A percentile compares a stretch with the other conserved stretches of the same genome.
Evolutionary conservation across 2,888 invertebrate genomes (phyloP).

Genomic region (Lasioglossum vierecki): DNA sequence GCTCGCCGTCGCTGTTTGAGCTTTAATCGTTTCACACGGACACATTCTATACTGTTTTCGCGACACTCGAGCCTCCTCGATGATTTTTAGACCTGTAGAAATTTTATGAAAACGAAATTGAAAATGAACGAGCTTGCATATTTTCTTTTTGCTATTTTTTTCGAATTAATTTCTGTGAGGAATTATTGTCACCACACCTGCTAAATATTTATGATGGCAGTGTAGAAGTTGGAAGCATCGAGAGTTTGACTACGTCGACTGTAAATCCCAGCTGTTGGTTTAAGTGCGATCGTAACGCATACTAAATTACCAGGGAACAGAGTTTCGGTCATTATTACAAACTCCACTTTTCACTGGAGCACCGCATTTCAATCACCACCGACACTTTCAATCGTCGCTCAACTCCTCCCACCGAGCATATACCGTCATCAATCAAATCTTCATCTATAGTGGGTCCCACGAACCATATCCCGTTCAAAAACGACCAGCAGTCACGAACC

Average conservation of each 20-base stretch:
- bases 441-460: conserved; percentile 5
- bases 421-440: conserved; percentile 44
- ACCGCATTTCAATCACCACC: conserved; percentile 32
- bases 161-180: fast-evolving
- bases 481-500: conserved; percentile 15
- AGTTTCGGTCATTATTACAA: conserved; percentile 39
- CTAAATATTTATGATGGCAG: neutral
- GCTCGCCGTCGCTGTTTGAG: neutral
- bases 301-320: conserved; percentile 26
- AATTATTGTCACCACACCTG: neutral
- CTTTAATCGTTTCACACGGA: neutral
- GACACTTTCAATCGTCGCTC: conserved; percentile 41
- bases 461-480: conserved; percentile 24
- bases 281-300: conserved; percentile 2
- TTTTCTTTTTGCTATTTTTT: neutral
- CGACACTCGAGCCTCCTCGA: neutral
- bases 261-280: conserved; percentile 12
- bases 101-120: neutral
- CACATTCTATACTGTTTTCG: neutral
- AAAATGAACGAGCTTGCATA: too few species aligned
- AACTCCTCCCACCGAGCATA: conserved; percentile 21
- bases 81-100: neutral
- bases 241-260: neutral
- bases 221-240: neutral
- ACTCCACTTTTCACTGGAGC: conserved; percentile 38